phyloP scores from a whole-genome alignment of 2,888 invertebrate genomes.

The Synanthedon andrenaeformis region DNA sequence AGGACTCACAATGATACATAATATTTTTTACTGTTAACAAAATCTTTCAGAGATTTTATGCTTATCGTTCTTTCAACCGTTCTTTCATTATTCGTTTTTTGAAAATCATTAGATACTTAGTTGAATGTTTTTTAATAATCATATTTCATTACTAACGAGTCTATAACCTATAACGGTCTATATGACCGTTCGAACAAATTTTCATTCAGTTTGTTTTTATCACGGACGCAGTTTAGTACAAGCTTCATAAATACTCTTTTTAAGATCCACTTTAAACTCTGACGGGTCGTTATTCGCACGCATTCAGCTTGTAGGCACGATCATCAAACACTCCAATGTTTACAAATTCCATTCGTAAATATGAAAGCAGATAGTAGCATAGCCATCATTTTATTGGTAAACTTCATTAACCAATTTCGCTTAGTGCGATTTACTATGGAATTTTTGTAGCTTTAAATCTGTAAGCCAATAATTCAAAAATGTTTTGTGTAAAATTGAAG shows the following conservation, averaged over 20 bases:
- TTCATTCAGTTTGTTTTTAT: background rate
- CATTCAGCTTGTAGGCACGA: slow-evolving; percentile 37
- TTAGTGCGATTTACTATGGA: background rate
- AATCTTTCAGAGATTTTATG: too few species aligned
- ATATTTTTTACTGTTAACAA: too few species aligned
- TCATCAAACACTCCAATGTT: slow-evolving; percentile 41
- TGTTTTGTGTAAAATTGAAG: too few species aligned
- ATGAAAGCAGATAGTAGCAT: background rate
- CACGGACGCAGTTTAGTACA: background rate
- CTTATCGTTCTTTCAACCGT: too few species aligned
- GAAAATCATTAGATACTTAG: too few species aligned
- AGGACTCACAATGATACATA: too few species aligned
- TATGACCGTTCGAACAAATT: background rate
- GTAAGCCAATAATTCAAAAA: too few species aligned
- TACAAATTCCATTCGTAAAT: slow-evolving; percentile 25
- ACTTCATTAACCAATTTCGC: background rate
- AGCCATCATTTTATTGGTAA: background rate
- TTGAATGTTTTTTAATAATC: too few species aligned
- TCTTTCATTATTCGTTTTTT: too few species aligned
- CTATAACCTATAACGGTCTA: too few species aligned
- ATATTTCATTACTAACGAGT: too few species aligned
- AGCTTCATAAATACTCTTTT: slow-evolving; percentile 13
- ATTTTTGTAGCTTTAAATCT: too few species aligned
- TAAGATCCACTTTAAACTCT: slow-evolving; percentile 34
- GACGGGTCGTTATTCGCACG: slow-evolving; percentile 32